Evolutionary conservation across 2,113 vertebrate species (phyloP).

Genomic region (Ceratotherium simum): DNA sequence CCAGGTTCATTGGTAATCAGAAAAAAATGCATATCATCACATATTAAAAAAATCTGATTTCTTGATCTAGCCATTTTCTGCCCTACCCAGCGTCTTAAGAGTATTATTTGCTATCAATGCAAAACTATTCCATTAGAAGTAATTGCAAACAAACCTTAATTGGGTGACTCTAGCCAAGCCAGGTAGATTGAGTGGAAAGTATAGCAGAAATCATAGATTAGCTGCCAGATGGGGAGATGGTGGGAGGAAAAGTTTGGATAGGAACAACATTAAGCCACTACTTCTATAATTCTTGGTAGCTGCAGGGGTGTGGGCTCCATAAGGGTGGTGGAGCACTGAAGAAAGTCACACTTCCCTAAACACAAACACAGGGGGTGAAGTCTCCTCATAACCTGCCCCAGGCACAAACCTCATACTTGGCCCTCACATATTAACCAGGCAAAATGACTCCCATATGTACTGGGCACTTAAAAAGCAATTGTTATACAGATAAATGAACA

Average conservation of each 20-base stretch:
- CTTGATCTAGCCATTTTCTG: not conserved
- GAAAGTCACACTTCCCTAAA: slow-evolving; percentile 82
- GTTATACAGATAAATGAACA: not conserved
- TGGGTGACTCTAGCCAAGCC: not conserved
- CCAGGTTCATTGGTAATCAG: not conserved
- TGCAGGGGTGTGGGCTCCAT: slow-evolving; percentile 75
- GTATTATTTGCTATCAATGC: not conserved
- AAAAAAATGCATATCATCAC: not conserved
- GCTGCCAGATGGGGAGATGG: slow-evolving; percentile 62
- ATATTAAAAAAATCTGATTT: slow-evolving; percentile 8
- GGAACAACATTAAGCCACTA: slow-evolving; percentile 76
- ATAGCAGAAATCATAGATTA: slow-evolving; percentile 54
- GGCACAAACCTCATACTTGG: not conserved
- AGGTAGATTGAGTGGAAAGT: not conserved
- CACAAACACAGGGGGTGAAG: slow-evolving; percentile 7
- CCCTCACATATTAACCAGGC: not conserved
- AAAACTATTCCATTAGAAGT: slow-evolving; percentile 26
- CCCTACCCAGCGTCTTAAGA: not conserved
- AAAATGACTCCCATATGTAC: not conserved
- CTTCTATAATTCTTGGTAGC: slow-evolving; percentile 82
- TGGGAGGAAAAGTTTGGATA: slow-evolving; percentile 72
- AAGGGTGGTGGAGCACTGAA: slow-evolving; percentile 66
- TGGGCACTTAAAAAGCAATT: not conserved
- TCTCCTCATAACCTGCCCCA: slow-evolving; percentile 43
- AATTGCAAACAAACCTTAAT: not conserved